These are phyloP conservation scores for Patella caerulea DNA, from an alignment of 2,888 invertebrate species.

Conservation along the genomic window DNA sequence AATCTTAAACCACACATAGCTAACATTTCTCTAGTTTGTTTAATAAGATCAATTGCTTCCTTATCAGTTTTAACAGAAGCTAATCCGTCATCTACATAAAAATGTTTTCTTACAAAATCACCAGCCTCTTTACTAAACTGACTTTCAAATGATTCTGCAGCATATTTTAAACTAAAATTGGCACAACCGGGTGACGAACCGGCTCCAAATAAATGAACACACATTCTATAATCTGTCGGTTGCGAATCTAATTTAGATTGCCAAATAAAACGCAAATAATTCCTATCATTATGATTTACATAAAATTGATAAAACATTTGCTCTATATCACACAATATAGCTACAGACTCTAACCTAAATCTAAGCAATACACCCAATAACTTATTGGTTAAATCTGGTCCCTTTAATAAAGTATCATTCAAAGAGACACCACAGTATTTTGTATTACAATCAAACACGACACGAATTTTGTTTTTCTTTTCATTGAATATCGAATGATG, in stretches of 20 bases:
- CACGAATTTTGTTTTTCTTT: slow-evolving; percentile 12
- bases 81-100: slow-evolving; percentile 47
- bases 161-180: slow-evolving; percentile 35
- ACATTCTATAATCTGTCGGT: slow-evolving; percentile 36
- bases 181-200: slow-evolving; percentile 38
- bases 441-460: slow-evolving; percentile 42
- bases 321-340: slow-evolving; percentile 37
- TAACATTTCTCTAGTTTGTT: neutral
- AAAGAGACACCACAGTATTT: slow-evolving; percentile 18
- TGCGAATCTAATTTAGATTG: slow-evolving; percentile 11
- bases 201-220: slow-evolving; percentile 37
- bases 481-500: neutral
- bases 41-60: neutral
- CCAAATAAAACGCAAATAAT: slow-evolving; percentile 37
- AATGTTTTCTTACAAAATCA: slow-evolving; percentile 34
- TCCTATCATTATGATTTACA: slow-evolving; percentile 20
- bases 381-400: slow-evolving; percentile 37
- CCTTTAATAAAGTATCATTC: slow-evolving; percentile 34
- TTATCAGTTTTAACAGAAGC: slow-evolving; percentile 24
- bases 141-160: slow-evolving; percentile 18
- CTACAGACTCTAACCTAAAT: slow-evolving; percentile 31
- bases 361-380: slow-evolving; percentile 36
- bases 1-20: slow-evolving; percentile 36
- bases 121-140: slow-evolving; percentile 29
- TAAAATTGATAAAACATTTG: slow-evolving; percentile 33